Evolutionary conservation across 2,888 invertebrate genomes (phyloP), one percentile per base, ranked within the genome.

Genomic region (Eupithecia tripunctaria): DNA sequence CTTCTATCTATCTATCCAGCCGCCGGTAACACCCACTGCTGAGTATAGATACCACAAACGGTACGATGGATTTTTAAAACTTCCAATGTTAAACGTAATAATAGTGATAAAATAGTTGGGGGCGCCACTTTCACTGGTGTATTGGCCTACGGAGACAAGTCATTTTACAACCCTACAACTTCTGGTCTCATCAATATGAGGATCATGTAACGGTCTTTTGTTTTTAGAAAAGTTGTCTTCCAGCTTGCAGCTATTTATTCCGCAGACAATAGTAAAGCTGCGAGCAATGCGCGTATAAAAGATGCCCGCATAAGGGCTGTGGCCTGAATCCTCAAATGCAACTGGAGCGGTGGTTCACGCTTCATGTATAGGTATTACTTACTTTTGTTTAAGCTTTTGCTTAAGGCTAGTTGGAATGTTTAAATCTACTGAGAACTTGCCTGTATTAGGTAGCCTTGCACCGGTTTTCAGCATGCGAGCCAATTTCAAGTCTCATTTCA

Each of bases 251-350:
- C 32, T 47, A 64, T 64, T 41, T 67, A 71, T 76, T 63, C 69
- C 15, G 59, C 71, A 79, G 73, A 79, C 72, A 78, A 79, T 78
- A 59, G 76, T 74, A 68, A 74, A 56, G 72, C 77, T 68, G 70
- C 73, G 68, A 78, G 74, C 72, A 76, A 69, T 63, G 25, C 59
- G 66, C 62, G 69, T 67, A 82, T 83, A 83, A 85, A 85, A 83
- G 82, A 83, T 77, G 76, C 78, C 75, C 78, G 74, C 77, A 79
- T 65, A 65, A 82, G 82, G 80, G 81, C 78, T 82, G 79, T 80
- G 85, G 81, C 85, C 84, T 83, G 82, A 77, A 77, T 79, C 72
- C 69, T 82, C 76, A 67, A 71, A 77, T 74, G 68, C 80, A 80
- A 81, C 79, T 82, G 76, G 83, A 78, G 77, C 84, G 77, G 78